Conservation (phyloP, 2,113 vertebrate genomes). For the Crotalus viridis region DNA sequence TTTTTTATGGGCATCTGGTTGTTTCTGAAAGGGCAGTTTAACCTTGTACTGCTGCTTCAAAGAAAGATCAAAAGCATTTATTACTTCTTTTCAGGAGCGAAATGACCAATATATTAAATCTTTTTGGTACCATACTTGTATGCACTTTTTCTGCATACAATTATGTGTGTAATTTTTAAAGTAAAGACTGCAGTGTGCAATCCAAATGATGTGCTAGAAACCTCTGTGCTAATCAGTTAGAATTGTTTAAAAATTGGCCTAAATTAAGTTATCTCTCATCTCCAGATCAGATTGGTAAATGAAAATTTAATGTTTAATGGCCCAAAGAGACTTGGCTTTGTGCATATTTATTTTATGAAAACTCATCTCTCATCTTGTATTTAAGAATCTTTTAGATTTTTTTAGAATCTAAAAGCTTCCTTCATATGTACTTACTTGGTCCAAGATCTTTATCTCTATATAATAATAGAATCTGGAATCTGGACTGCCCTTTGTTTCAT, state of each 20-base stretch:
- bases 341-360: not conserved
- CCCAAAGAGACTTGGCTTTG: not conserved
- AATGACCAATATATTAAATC: not conserved
- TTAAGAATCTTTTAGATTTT: not conserved
- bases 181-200: not conserved
- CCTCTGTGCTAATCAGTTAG: not conserved
- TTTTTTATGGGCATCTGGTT: slow-evolving; percentile 81
- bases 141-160: not conserved
- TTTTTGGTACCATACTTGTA: not conserved
- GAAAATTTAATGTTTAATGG: not conserved
- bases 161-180: not conserved
- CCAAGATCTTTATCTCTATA: not conserved
- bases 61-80: slow-evolving; percentile 83
- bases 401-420: not conserved
- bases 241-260: not conserved
- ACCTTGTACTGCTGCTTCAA: slow-evolving; percentile 75
- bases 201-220: not conserved
- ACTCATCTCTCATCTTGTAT: not conserved
- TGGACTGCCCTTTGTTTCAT: not conserved
- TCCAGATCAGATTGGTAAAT: not conserved
- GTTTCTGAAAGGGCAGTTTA: slow-evolving; percentile 77
- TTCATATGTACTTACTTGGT: not conserved
- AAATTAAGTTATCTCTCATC: not conserved
- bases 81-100: slow-evolving; percentile 61
- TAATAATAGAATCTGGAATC: not conserved